Evolutionary conservation across 2,888 invertebrate genomes (phyloP).

Genomic region (Calliphora vomitoria): DNA sequence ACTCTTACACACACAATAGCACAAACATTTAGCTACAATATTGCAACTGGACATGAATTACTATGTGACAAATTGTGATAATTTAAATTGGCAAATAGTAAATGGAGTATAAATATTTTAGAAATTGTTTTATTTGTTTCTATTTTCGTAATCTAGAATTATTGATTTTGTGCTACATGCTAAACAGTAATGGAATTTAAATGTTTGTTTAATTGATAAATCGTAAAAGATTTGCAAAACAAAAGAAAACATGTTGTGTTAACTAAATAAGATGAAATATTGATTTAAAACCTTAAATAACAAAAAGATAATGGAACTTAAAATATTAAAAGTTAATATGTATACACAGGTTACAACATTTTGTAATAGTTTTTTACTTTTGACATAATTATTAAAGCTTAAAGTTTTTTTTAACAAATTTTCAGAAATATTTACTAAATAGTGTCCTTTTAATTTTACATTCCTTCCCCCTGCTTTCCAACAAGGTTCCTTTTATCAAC

Average conservation of each 20-base stretch:
- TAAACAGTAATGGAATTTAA: constrained; percentile 3
- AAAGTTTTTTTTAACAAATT: too few relatives aligned
- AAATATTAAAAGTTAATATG: too few relatives aligned
- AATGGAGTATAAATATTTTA: constrained; percentile 19
- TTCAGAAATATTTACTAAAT: too few relatives aligned
- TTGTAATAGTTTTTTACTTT: too few relatives aligned
- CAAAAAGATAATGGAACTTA: too few relatives aligned
- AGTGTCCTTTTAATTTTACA: too few relatives aligned
- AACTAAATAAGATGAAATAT: not conserved
- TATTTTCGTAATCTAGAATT: not conserved
- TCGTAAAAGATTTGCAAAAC: not conserved
- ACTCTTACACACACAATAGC: too few relatives aligned
- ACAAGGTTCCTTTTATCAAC: too few relatives aligned
- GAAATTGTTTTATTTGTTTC: not conserved
- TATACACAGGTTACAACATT: too few relatives aligned
- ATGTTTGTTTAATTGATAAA: not conserved
- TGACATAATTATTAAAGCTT: too few relatives aligned
- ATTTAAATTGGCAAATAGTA: constrained; percentile 44
- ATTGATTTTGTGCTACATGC: not conserved
- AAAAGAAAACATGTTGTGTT: not conserved
- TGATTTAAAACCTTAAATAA: too few relatives aligned
- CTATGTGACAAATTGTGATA: constrained; percentile 51
- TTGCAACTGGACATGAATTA: constrained; percentile 48
- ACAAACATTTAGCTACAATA: constrained; percentile 8
- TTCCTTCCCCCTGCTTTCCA: too few relatives aligned